Conservation (phyloP, 2,797 vertebrate species). For the Microtus californicus region DNA sequence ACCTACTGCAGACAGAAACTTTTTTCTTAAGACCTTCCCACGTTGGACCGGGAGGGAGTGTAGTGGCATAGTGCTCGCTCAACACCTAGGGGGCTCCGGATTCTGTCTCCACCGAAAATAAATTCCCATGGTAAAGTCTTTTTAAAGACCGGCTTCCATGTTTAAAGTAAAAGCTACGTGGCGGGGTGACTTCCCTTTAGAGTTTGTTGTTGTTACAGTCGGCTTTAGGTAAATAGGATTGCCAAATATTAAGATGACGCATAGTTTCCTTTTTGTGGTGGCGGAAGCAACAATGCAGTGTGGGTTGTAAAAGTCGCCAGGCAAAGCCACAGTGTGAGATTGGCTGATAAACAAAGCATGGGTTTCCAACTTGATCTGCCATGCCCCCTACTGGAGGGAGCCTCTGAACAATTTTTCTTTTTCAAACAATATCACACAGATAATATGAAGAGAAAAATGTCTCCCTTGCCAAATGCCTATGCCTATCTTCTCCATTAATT, state of each 20-base stretch:
- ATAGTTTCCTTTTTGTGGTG: slow-evolving; percentile 70
- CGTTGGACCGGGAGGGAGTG: neutral
- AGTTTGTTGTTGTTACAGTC: slow-evolving; percentile 24
- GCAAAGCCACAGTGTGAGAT: neutral
- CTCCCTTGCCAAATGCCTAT: neutral
- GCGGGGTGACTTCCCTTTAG: slow-evolving; percentile 56
- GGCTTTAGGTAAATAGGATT: slow-evolving; percentile 69
- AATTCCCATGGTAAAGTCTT: neutral
- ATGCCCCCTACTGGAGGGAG: slow-evolving; percentile 77
- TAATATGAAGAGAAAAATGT: neutral
- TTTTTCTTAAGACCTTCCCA: neutral
- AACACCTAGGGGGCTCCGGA: neutral
- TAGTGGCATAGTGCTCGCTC: neutral
- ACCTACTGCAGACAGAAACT: neutral
- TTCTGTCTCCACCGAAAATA: neutral
- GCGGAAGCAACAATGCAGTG: slow-evolving; percentile 50
- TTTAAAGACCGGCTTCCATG: neutral
- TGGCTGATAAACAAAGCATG: neutral
- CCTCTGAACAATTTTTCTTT: neutral
- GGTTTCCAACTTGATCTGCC: slow-evolving; percentile 8
- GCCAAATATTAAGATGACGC: slow-evolving; percentile 45
- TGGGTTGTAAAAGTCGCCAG: slow-evolving; percentile 30
- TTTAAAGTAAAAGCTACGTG: slow-evolving; percentile 60
- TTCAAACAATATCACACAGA: neutral
- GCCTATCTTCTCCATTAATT: neutral